Conservation (phyloP, 2,888 invertebrate genomes). For the Conistra vaccinii region DNA sequence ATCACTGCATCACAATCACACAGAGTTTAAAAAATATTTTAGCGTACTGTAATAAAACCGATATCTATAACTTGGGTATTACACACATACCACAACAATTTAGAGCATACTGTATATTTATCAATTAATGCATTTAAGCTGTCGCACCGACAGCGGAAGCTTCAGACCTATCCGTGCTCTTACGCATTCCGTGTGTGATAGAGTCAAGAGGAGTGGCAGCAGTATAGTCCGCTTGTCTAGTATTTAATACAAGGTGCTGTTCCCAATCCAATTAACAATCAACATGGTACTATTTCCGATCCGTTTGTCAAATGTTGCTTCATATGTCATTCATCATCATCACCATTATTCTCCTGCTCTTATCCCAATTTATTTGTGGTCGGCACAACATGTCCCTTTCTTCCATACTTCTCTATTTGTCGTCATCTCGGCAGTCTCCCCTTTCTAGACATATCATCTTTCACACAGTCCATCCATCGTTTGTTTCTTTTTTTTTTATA, state of each 20-base stretch:
- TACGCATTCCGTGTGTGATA: conserved; percentile 1
- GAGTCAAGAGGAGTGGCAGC: not conserved
- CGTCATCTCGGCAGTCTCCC: no score
- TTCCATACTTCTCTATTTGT: no score
- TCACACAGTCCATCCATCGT: no score
- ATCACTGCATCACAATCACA: not conserved
- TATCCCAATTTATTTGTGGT: no score
- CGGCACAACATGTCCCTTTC: no score
- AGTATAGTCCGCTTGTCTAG: not conserved
- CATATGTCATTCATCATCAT: no score
- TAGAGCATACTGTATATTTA: not conserved
- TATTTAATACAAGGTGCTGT: not conserved
- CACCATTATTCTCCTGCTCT: no score
- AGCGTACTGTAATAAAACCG: not conserved
- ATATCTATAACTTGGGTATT: no score
- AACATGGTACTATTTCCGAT: no score
- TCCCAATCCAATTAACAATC: not conserved
- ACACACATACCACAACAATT: not conserved
- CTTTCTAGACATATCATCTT: no score
- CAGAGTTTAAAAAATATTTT: not conserved
- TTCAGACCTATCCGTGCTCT: not conserved
- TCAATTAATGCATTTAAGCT: not conserved
- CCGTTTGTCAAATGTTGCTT: no score
- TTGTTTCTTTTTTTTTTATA: no score
- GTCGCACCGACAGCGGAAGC: not conserved